Conservation (phyloP, 1,140 invertebrate genomes). For the Polypedilum vanderplanki region DNA sequence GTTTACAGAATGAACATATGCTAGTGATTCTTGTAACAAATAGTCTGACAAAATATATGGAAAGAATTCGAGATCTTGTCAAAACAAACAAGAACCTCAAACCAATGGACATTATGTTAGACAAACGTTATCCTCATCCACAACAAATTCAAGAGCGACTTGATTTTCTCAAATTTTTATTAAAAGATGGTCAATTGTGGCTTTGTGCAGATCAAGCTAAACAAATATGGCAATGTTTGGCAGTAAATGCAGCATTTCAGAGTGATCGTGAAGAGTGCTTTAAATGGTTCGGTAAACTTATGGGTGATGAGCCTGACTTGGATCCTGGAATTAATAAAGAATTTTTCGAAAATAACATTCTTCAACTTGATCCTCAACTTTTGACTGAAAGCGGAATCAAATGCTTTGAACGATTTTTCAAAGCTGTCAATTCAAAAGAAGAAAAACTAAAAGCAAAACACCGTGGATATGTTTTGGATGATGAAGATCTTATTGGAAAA, state of each 20-base stretch:
- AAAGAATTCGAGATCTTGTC: constrained; percentile 64
- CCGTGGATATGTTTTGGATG: constrained; percentile 71
- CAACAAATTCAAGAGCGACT: constrained; percentile 90
- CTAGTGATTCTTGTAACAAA: constrained; percentile 90
- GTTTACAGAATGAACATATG: constrained; percentile 84
- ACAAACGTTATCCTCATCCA: constrained; percentile 85
- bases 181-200: constrained; percentile 93
- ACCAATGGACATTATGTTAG: constrained; percentile 73
- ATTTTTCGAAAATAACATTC: constrained; percentile 93
- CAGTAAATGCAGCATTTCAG: constrained; percentile 84
- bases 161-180: constrained; percentile 84
- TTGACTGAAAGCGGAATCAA: constrained; percentile 95
- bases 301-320: constrained; percentile 94
- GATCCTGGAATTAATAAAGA: constrained; percentile 94
- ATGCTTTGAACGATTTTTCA: constrained; percentile 83
- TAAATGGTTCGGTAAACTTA: constrained; percentile 97
- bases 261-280: constrained; percentile 94
- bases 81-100: constrained; percentile 71
- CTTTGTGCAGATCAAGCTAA: constrained; percentile 93
- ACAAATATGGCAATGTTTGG: constrained; percentile 94
- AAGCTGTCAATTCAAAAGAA: constrained; percentile 93
- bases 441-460: constrained; percentile 84
- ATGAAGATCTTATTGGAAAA: constrained; percentile 86
- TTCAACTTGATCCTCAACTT: constrained; percentile 83
- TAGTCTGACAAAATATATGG: constrained; percentile 89